These are phyloP conservation scores for Drosophila paracracens DNA, from an alignment of 2,888 invertebrate species.

Conservation along the genomic window DNA sequence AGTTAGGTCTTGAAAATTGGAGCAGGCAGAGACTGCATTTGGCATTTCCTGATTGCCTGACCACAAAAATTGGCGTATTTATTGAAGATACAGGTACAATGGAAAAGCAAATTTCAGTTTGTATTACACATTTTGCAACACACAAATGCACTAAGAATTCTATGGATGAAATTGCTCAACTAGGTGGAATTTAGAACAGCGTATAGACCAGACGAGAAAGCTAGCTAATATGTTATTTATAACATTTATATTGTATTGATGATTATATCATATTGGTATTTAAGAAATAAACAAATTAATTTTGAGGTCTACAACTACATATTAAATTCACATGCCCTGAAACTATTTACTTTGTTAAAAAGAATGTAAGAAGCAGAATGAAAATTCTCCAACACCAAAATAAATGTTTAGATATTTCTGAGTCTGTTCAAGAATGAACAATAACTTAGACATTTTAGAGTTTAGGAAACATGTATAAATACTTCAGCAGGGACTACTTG, in stretches of 20 bases:
- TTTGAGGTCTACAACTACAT: too few relatives aligned
- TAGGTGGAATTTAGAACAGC: not conserved
- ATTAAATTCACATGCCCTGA: too few relatives aligned
- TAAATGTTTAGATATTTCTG: not conserved
- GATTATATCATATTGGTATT: not conserved
- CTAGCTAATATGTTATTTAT: not conserved
- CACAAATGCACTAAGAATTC: not conserved
- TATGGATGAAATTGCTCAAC: not conserved
- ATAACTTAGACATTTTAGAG: not conserved
- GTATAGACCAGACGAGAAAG: not conserved
- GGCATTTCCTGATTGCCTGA: slow-evolving; percentile 63
- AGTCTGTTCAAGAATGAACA: not conserved
- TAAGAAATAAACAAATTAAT: too few relatives aligned
- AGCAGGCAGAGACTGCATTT: slow-evolving; percentile 44
- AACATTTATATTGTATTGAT: not conserved
- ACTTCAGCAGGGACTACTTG: not conserved
- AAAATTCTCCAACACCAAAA: too few relatives aligned
- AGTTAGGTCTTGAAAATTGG: slow-evolving; percentile 44
- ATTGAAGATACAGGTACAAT: not conserved
- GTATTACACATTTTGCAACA: not conserved
- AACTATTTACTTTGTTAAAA: too few relatives aligned
- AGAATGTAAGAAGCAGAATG: not conserved
- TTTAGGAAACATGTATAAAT: not conserved
- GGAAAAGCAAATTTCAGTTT: not conserved
- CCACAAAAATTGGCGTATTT: slow-evolving; percentile 52